Base-by-base conservation (phyloP, 2,888 invertebrate genomes). In the Myopa tessellatipennis region DNA sequence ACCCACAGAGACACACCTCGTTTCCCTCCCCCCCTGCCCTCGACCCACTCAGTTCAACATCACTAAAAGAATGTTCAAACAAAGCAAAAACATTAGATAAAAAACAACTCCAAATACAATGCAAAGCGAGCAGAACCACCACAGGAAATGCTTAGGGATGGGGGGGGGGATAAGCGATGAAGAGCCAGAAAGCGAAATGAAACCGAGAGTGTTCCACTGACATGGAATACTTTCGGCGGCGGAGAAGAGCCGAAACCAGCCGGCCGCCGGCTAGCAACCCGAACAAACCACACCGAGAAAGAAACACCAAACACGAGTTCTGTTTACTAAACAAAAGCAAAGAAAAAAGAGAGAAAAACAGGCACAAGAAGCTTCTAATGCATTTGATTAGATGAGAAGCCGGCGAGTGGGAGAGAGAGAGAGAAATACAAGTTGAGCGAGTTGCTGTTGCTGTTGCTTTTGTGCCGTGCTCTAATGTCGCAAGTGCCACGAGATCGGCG, bases 181-280 rank as follows among this genome's bases (percentile, higher is more conserved):
- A 10, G 52, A 12, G 45, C 45, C 10, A 18, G 69, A 74, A 77
- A 78, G 74, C 76, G 69, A 76, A 78, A 79, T 71, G 81, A 87
- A 87, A 88, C 81, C 83, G 86, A 87, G 85, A 87, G 87, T 87
- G 87, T 82, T 87, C 88, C 84, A 87, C 87, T 87, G 85, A 88
- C 87, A 87, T 83, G 84, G 85, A 87, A 87, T 86, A 84, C 68
- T 82, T 82, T 78, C 82, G 79, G 77, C 78, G 76, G 77, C 79
- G 58, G 63, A 71, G 71, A 71, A 74, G 50, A 74, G 63, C 52
- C 61, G 34, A 26, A n/a, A 45, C 45, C 18, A 10, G 76, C 45
- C 45, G 10, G 0, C 10, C 10, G 50, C 74, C 69, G 69, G 58
- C 38, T 63, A 76, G 60, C 69, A 76, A 77, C 69, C 34, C 45